phyloP scores from a whole-genome alignment of 2,113 vertebrate species.

The Cochlearius cochlearius region DNA sequence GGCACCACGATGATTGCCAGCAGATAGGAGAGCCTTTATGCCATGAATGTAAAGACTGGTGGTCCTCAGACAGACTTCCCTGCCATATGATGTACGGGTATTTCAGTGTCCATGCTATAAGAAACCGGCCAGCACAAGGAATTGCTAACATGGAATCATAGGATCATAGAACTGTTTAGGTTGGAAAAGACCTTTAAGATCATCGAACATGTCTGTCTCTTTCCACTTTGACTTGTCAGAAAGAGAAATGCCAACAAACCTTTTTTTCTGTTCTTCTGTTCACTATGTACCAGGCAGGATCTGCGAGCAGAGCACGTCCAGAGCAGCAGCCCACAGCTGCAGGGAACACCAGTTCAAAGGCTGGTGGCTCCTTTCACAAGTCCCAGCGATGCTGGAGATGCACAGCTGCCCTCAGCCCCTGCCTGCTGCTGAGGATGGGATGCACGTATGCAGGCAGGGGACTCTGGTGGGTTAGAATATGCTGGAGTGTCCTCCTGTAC shows the following conservation, averaged over 20 bases:
- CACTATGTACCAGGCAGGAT: neutral
- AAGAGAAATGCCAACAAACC: neutral
- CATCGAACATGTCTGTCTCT: neutral
- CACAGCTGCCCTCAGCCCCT: neutral
- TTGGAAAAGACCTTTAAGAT: neutral
- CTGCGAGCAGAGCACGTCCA: accelerated
- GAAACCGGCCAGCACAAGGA: neutral
- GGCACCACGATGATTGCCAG: neutral
- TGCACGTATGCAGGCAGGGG: accelerated
- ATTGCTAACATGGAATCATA: neutral
- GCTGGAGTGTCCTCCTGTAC: neutral
- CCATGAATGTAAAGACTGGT: neutral
- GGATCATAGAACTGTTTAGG: neutral
- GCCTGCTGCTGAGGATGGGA: neutral
- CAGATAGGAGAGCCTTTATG: neutral
- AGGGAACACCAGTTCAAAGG: neutral
- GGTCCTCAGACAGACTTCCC: neutral
- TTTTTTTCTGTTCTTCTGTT: neutral
- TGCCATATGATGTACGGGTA: accelerated
- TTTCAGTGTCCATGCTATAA: neutral
- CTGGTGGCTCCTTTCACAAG: neutral
- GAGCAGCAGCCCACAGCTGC: neutral
- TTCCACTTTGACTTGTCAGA: neutral
- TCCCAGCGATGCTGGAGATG: too few species aligned
- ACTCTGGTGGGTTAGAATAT: accelerated